phyloP scores from a whole-genome alignment of 1,140 invertebrate species.

The Drosophila setifemur region DNA sequence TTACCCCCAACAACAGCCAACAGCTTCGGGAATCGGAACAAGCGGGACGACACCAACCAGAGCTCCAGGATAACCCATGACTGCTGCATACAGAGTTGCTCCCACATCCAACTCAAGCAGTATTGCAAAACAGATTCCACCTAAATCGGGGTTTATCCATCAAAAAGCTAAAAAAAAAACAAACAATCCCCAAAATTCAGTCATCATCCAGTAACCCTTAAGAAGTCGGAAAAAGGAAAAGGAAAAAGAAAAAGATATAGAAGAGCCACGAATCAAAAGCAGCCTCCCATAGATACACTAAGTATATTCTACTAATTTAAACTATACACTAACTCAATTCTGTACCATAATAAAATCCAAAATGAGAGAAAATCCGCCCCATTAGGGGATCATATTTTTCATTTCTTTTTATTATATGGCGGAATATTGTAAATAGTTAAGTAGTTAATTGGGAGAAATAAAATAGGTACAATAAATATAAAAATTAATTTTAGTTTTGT shows the following conservation, averaged over 20 bases:
- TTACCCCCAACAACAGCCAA: slow-evolving; percentile 28
- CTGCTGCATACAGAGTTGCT: slow-evolving; percentile 59
- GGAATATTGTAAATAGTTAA: no score
- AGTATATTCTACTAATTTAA: slow-evolving; percentile 71
- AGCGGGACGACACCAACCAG: slow-evolving; percentile 46
- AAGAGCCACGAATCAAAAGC: no score
- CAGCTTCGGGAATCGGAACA: slow-evolving; percentile 59
- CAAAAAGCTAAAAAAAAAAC: background rate
- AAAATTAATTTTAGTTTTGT: no score
- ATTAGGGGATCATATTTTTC: no score
- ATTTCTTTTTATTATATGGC: no score
- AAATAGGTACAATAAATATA: no score
- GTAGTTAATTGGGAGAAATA: no score
- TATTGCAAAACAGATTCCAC: slow-evolving; percentile 37
- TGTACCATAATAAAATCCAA: slow-evolving; percentile 47
- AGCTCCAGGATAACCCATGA: slow-evolving; percentile 45
- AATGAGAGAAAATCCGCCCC: slow-evolving; percentile 9
- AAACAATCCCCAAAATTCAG: slow-evolving; percentile 1
- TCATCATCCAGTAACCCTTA: slow-evolving; percentile 1
- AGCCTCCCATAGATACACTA: slow-evolving; percentile 32
- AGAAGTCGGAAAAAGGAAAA: background rate
- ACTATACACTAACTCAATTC: slow-evolving; percentile 68
- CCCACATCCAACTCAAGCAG: slow-evolving; percentile 39
- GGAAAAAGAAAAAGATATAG: background rate
- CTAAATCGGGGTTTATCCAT: no score